A percentile compares a stretch with the other conserved stretches of the same genome.
phyloP scores from a whole-genome alignment of 2,888 invertebrate species.

The Dermolepida albohirtum region DNA sequence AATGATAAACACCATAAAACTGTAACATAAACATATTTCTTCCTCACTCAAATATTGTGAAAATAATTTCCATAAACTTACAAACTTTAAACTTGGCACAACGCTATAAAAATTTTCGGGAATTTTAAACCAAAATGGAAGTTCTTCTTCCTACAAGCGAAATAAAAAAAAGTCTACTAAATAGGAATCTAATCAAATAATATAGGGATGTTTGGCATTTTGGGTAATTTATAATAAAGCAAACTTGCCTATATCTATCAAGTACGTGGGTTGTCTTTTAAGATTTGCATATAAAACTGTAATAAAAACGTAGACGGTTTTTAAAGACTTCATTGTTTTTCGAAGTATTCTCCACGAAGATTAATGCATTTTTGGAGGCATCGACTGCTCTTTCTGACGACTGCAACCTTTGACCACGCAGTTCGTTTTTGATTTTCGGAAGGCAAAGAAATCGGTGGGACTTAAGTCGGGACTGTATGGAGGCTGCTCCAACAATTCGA shows the following conservation, averaged over 20 bases:
- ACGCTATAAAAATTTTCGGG: conserved; percentile 71
- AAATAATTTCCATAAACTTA: conserved; percentile 63
- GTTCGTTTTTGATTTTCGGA: too few relatives aligned
- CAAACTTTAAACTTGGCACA: conserved; percentile 79
- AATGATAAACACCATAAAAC: conserved; percentile 91
- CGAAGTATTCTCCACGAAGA: too few relatives aligned
- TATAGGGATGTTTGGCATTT: conserved; percentile 29
- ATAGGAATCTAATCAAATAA: conserved; percentile 31
- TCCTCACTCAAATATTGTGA: background rate
- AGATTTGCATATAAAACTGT: too few relatives aligned
- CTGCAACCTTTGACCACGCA: too few relatives aligned
- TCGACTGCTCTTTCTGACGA: too few relatives aligned
- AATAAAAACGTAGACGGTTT: too few relatives aligned
- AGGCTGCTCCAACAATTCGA: too few relatives aligned
- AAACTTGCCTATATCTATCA: conserved; percentile 1
- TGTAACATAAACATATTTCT: conserved; percentile 58
- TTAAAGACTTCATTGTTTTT: too few relatives aligned
- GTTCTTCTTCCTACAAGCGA: conserved; percentile 74
- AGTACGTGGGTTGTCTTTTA: too few relatives aligned
- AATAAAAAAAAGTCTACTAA: conserved; percentile 35
- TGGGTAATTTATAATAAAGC: background rate
- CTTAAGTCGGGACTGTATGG: too few relatives aligned
- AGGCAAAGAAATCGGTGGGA: too few relatives aligned
- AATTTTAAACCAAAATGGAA: conserved; percentile 83
- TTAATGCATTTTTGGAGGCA: too few relatives aligned